phyloP scores from a whole-genome alignment of 2,888 invertebrate species.

The Campaea margaritaria region DNA sequence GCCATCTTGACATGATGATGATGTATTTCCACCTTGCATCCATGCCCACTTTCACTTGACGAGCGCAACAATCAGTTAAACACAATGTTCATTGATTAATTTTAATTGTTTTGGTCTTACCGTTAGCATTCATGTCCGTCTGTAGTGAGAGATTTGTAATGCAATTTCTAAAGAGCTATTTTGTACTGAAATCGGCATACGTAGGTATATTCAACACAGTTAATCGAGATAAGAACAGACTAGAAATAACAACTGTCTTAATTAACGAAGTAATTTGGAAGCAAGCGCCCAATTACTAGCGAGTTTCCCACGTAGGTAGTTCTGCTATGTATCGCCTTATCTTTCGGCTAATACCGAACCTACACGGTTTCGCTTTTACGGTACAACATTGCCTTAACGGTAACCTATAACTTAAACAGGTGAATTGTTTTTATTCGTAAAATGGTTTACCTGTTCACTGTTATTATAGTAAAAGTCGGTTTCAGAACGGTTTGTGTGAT shows the following conservation, averaged over 20 bases:
- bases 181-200: no score
- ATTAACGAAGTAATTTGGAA: slow-evolving; percentile 43
- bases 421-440: slow-evolving; percentile 31
- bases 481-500: slow-evolving; percentile 26
- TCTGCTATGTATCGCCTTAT: slow-evolving; percentile 35
- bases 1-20: slow-evolving; percentile 45
- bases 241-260: slow-evolving; percentile 26
- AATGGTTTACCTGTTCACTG: slow-evolving; percentile 27
- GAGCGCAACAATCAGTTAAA: slow-evolving; percentile 20
- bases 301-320: slow-evolving; percentile 44
- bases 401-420: slow-evolving; percentile 30
- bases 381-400: slow-evolving; percentile 47
- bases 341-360: slow-evolving; percentile 38
- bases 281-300: slow-evolving; percentile 36
- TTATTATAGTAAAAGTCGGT: slow-evolving; percentile 31
- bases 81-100: slow-evolving; percentile 33
- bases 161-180: slow-evolving; percentile 21
- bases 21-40: slow-evolving; percentile 52
- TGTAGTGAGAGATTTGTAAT: slow-evolving; percentile 20
- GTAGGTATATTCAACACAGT: not conserved
- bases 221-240: slow-evolving; percentile 8
- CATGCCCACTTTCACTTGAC: slow-evolving; percentile 49
- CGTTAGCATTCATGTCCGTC: slow-evolving; percentile 10
- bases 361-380: slow-evolving; percentile 49
- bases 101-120: slow-evolving; percentile 27